These are phyloP conservation scores for Oryzaephilus surinamensis DNA, from an alignment of 1,140 invertebrate species.

Conservation along the genomic window DNA sequence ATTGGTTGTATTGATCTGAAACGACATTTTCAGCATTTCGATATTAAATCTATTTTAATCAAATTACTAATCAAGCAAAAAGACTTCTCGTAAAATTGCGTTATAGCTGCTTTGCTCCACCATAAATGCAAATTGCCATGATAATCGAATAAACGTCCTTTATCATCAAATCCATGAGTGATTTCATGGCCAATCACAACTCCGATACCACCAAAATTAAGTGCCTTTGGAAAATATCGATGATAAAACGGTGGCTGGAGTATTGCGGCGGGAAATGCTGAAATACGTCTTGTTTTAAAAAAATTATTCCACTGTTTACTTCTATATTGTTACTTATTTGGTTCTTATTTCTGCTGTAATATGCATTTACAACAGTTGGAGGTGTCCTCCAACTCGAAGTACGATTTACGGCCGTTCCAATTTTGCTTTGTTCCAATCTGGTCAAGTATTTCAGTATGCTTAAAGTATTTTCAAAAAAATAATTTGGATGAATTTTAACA, in stretches of 20 bases:
- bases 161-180: constrained; percentile 57
- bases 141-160: constrained; percentile 56
- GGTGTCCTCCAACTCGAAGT: constrained; percentile 86
- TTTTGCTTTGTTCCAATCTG: constrained; percentile 51
- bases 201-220: constrained; percentile 71
- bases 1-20: constrained; percentile 61
- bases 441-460: constrained; percentile 63
- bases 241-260: constrained; percentile 87
- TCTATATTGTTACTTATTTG: too few relatives aligned
- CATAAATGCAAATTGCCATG: constrained; percentile 61
- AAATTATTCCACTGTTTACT: too few relatives aligned
- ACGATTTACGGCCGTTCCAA: constrained; percentile 65
- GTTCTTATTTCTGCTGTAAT: constrained; percentile 91
- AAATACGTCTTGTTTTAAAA: too few relatives aligned
- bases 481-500: constrained; percentile 61
- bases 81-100: constrained; percentile 54
- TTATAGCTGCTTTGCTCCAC: constrained; percentile 61
- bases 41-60: too few relatives aligned
- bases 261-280: constrained; percentile 88
- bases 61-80: too few relatives aligned
- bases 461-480: constrained; percentile 84
- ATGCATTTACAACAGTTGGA: constrained; percentile 89
- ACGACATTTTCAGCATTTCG: too few relatives aligned
- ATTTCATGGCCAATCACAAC: constrained; percentile 61
- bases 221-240: constrained; percentile 61